Evolutionary conservation across 2,797 vertebrate genomes (phyloP), one percentile per base, ranked within the genome.

Genomic region (Synanceia verrucosa): DNA sequence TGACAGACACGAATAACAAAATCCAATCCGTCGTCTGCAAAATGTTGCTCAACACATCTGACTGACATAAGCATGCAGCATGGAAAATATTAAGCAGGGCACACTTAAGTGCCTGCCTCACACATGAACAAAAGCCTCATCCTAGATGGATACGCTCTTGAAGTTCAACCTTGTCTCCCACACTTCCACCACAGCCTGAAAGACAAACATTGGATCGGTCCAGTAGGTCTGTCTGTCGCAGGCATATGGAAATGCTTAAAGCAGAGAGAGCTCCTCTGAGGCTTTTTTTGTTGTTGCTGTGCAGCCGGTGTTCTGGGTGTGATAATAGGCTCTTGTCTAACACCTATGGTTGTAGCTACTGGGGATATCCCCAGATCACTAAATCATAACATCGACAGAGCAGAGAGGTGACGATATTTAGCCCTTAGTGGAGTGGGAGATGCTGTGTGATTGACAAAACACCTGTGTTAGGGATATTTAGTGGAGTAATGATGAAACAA

Each of bases 221-320:
- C 78, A 85, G 84, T 57, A 76, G 82, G 86, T 87, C 71, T 86
- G 86, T 87, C 71, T 85, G 83, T 76, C 24, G 43, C 26, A 9
- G 78, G 57, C 92, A 93, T 94, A 91, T 94, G 93, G 93, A 91
- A 94, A 85, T 89, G 87, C 89, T 94, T 94, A 93, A 7, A 47
- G 76, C 91, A 87, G 82, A 87, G 64, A 78, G 79, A 86, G 86
- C 84, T 81, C 84, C 88, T 87, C 86, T 62, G 89, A 89, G 85
- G 88, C 65, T 81, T 73, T 84, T 56, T 44, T 31, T n/a, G n/a
- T 31, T 31, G 29, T 31, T 33, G 28, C 79, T 56, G 67, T 78
- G 83, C 84, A 81, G 86, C 81, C 87, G 43, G 77, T 86, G 89
- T 89, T n/a, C 90, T 89, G 88, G 70, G 86, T 91, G 89, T 86